Evolutionary conservation across 2,888 invertebrate species (phyloP).

Genomic region (Tortricodes alternella): DNA sequence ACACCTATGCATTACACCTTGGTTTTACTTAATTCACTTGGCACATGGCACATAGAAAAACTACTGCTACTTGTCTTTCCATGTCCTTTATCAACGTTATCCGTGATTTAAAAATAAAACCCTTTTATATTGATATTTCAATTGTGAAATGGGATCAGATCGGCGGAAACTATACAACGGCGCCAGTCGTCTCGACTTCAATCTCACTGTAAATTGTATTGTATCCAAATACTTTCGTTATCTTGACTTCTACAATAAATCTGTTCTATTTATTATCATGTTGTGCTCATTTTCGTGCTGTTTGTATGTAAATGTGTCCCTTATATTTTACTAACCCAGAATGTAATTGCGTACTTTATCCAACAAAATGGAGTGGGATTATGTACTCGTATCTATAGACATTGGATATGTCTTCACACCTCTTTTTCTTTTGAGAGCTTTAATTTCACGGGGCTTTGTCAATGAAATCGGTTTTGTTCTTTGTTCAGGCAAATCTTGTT

Average conservation of each 20-base stretch:
- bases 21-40: constrained; percentile 46
- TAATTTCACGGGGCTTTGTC: constrained; percentile 58
- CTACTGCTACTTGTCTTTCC: not conserved
- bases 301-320: not conserved
- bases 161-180: constrained; percentile 12
- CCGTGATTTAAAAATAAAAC: no score
- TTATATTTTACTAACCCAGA: not conserved
- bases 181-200: constrained; percentile 14
- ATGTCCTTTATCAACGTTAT: no score
- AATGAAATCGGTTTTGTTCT: constrained; percentile 50
- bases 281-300: not conserved
- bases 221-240: not conserved
- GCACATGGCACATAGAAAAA: no score
- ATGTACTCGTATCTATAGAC: no score
- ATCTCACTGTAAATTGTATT: constrained; percentile 5
- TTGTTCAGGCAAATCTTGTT: constrained; percentile 67
- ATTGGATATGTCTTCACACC: constrained; percentile 47
- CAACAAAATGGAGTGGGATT: not conserved
- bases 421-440: constrained; percentile 44
- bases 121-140: not conserved
- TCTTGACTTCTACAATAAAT: not conserved
- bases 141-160: constrained; percentile 9
- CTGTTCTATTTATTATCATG: not conserved
- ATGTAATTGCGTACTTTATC: constrained; percentile 13
- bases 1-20: constrained; percentile 45